Percentiles rank a stretch among this genome's conserved stretches.
These are phyloP conservation scores for Catagonus wagneri DNA, from an alignment of 2,113 vertebrate species.

Conservation along the genomic window DNA sequence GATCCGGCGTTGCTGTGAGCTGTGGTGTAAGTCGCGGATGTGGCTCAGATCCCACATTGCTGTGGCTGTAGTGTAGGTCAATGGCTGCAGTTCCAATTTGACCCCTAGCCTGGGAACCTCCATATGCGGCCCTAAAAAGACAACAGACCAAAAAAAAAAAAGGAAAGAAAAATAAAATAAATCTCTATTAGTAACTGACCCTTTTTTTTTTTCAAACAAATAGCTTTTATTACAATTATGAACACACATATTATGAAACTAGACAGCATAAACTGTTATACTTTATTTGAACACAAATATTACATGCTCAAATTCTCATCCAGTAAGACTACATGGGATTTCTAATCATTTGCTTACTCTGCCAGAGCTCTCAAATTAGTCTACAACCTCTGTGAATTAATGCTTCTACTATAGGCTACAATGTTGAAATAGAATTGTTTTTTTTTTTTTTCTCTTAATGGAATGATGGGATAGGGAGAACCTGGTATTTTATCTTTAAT, in stretches of 20 bases:
- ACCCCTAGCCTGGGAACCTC: no score
- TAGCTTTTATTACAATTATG: slow-evolving; percentile 64
- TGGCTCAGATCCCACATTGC: no score
- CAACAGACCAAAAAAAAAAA: no score
- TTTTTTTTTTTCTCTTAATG: no score
- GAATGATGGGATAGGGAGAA: background rate
- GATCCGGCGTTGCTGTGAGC: no score
- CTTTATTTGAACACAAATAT: slow-evolving; percentile 55
- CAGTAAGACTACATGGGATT: background rate
- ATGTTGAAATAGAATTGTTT: background rate
- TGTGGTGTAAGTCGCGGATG: no score
- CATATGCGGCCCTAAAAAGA: no score
- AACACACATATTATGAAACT: background rate
- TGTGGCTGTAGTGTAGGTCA: no score
- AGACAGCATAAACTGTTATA: background rate
- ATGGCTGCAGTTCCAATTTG: no score
- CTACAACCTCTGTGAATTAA: background rate
- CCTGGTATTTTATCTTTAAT: background rate
- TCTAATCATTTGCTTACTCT: background rate
- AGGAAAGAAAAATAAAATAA: no score
- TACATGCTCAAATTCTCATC: background rate
- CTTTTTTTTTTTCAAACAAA: slow-evolving; percentile 72
- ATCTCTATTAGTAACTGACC: no score
- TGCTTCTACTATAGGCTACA: background rate
- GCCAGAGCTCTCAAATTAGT: background rate